Conservation (phyloP, 2,113 vertebrate species). For the Cyphotilapia sp. region DNA sequence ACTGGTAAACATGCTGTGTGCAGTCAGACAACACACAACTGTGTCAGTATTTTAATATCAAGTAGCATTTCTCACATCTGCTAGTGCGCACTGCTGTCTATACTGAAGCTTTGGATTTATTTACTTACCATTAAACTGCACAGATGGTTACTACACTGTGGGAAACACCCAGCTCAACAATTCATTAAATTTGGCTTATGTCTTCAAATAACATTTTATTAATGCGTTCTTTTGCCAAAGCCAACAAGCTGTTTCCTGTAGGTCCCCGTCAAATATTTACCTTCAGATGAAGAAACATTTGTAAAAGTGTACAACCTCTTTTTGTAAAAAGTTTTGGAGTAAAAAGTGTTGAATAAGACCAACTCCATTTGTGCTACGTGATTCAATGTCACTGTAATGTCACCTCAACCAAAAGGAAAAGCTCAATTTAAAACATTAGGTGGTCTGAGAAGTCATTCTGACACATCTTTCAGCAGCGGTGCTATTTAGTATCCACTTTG, state of each 20-base stretch:
- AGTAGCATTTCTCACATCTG: neutral
- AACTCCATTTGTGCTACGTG: neutral
- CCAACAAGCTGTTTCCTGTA: neutral
- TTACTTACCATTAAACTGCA: neutral
- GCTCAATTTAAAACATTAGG: conserved; percentile 5
- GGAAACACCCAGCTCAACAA: neutral
- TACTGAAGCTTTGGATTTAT: neutral
- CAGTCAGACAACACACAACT: neutral
- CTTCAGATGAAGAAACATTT: neutral
- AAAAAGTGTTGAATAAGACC: neutral
- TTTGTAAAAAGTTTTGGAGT: neutral
- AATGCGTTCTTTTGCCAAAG: neutral
- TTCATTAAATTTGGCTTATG: neutral
- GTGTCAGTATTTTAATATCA: neutral
- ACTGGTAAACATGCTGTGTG: neutral
- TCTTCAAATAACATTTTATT: neutral
- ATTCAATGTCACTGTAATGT: conserved; percentile 11
- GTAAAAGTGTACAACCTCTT: neutral
- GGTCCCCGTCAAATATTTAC: neutral
- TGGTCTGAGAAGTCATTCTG: conserved; percentile 10
- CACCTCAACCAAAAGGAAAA: neutral
- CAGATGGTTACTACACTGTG: neutral
- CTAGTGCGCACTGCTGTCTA: neutral
- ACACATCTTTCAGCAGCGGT: neutral
- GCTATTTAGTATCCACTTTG: conserved; percentile 19